Evolutionary conservation across 2,113 vertebrate species (phyloP).

Genomic region (Nesogale talazaci): DNA sequence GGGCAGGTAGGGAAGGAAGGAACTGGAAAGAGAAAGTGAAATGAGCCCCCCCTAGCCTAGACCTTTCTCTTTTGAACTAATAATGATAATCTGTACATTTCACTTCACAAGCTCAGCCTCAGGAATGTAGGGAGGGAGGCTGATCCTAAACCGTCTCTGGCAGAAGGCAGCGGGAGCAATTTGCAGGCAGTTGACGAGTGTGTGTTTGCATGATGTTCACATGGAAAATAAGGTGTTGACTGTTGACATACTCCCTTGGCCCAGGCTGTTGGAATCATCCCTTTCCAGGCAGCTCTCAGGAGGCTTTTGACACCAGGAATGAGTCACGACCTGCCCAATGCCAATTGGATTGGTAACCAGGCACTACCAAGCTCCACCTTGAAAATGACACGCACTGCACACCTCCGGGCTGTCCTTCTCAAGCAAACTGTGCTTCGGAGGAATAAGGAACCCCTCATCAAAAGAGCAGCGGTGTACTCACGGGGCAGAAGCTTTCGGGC

Average conservation of each 20-base stretch:
- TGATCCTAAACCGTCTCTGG: neutral
- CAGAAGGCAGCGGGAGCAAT: conserved; percentile 24
- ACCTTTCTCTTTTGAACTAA: neutral
- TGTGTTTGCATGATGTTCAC: conserved; percentile 61
- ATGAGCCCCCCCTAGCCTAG: neutral
- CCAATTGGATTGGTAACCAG: conserved; percentile 75
- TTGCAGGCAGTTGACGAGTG: conserved; percentile 48
- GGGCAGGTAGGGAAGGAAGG: neutral
- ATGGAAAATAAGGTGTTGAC: neutral
- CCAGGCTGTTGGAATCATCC: conserved; percentile 52
- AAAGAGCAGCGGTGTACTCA: neutral
- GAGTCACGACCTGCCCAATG: conserved; percentile 76
- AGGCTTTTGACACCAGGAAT: conserved; percentile 56
- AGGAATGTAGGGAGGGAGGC: conserved; percentile 29
- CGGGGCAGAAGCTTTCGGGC: neutral
- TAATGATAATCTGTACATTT: conserved; percentile 6
- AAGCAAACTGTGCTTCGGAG: neutral
- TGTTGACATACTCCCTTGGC: conserved; percentile 63
- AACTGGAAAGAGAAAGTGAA: neutral
- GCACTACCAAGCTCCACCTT: conserved; percentile 32
- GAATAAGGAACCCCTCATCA: neutral
- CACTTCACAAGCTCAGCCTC: conserved; percentile 49
- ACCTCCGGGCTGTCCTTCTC: too few species aligned
- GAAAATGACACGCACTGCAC: neutral
- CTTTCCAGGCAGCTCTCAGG: conserved; percentile 66